phyloP scores from a whole-genome alignment of 1,140 invertebrate genomes.

The Solen grandis region DNA sequence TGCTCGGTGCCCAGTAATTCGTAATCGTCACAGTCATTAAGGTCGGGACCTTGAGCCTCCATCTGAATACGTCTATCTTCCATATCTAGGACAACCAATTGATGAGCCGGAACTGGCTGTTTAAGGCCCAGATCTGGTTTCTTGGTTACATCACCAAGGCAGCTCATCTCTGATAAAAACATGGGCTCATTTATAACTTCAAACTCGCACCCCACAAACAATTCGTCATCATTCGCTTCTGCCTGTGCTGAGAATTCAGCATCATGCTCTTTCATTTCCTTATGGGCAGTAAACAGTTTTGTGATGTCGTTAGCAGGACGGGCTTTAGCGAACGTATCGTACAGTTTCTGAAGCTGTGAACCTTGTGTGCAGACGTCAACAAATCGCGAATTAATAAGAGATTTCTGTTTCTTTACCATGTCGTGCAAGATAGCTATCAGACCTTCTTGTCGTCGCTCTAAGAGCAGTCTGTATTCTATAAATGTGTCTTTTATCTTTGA shows the following conservation, averaged over 20 bases:
- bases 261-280: conserved; percentile 72
- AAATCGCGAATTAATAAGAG: conserved; percentile 69
- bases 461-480: conserved; percentile 74
- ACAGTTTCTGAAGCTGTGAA: conserved; percentile 72
- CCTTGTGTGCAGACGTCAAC: conserved; percentile 71
- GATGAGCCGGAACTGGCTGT: conserved; percentile 69
- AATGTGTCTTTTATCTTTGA: conserved; percentile 75
- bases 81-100: conserved; percentile 69
- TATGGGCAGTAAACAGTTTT: conserved; percentile 72
- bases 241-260: conserved; percentile 64
- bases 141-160: conserved; percentile 69
- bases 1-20: conserved; percentile 4
- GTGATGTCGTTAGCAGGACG: conserved; percentile 68
- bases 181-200: conserved; percentile 68
- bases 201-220: conserved; percentile 70
- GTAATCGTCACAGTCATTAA: conserved; percentile 47
- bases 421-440: conserved; percentile 68
- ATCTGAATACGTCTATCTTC: conserved; percentile 55
- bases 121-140: conserved; percentile 66
- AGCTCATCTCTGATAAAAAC: conserved; percentile 73
- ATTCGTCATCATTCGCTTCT: conserved; percentile 69
- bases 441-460: conserved; percentile 74
- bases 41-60: conserved; percentile 28
- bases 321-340: conserved; percentile 71
- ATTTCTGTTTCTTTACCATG: conserved; percentile 71